Percentiles rank a stretch among this genome's conserved stretches.
phyloP scores from a whole-genome alignment of 2,888 invertebrate species.

The Podabrus alpinus region DNA sequence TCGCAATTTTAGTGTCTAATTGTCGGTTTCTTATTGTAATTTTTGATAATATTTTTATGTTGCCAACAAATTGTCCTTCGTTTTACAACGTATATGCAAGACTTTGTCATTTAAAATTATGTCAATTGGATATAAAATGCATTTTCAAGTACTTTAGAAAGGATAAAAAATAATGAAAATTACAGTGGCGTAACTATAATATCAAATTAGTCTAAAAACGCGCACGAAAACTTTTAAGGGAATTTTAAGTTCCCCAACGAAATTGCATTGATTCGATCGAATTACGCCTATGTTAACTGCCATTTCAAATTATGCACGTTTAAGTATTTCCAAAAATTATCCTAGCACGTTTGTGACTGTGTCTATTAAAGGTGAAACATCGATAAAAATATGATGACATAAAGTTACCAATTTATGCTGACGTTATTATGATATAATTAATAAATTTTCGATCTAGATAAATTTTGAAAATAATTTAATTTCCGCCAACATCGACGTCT shows the following conservation, averaged over 20 bases:
- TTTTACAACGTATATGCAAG: not conserved
- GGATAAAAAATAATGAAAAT: not conserved
- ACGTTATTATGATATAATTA: not conserved
- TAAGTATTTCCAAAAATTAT: too few species aligned
- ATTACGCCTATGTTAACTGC: too few species aligned
- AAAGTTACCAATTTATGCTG: not conserved
- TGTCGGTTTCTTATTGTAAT: not conserved
- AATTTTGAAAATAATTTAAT: not conserved
- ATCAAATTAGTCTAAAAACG: not conserved
- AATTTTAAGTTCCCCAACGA: too few species aligned
- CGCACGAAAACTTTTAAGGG: not conserved
- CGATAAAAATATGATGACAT: not conserved
- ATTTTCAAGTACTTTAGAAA: not conserved
- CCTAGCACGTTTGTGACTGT: too few species aligned
- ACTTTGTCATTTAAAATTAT: not conserved
- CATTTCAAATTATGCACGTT: too few species aligned
- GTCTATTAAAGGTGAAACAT: too few species aligned
- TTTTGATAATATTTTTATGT: not conserved
- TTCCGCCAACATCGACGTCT: constrained; percentile 7
- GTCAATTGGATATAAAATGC: not conserved
- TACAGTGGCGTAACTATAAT: not conserved
- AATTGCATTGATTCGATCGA: too few species aligned
- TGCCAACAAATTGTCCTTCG: not conserved
- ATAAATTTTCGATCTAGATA: not conserved
- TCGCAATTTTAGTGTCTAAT: not conserved